Conservation (phyloP, 2,113 vertebrate genomes). For the Oreotrochilus melanogaster region DNA sequence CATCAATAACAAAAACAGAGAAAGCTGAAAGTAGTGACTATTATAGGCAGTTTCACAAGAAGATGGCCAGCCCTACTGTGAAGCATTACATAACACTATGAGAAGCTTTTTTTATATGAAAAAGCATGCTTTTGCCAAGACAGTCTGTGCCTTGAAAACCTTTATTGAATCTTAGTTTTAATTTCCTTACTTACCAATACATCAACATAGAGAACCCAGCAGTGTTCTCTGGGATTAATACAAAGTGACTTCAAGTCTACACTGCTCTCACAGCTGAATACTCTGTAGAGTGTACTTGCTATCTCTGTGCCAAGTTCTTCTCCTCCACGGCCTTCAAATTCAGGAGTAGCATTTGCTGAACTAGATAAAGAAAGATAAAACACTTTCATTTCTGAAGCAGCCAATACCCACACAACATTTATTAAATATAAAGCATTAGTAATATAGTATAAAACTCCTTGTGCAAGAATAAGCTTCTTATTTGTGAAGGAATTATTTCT, state of each 20-base stretch:
- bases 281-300: conserved; percentile 89
- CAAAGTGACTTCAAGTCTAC: conserved; percentile 87
- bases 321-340: conserved; percentile 96
- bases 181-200: conserved; percentile 87
- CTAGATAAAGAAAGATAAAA: conserved; percentile 71
- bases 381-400: background rate
- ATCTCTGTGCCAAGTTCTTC: conserved; percentile 94
- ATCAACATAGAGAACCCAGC: conserved; percentile 97
- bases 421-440: background rate
- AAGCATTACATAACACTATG: background rate
- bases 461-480: background rate
- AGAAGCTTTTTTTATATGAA: background rate
- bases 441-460: background rate
- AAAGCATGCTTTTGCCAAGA: background rate
- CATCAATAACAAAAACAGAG: background rate
- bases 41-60: background rate
- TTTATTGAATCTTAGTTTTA: background rate
- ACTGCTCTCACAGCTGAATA: conserved; percentile 88
- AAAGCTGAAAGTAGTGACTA: background rate
- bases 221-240: conserved; percentile 90
- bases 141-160: background rate
- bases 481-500: background rate
- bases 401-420: background rate
- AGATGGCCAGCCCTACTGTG: background rate
- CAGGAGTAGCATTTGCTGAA: conserved; percentile 94